These are phyloP conservation scores for Eudorcas thomsonii DNA, from an alignment of 2,113 vertebrate genomes.

Conservation along the genomic window DNA sequence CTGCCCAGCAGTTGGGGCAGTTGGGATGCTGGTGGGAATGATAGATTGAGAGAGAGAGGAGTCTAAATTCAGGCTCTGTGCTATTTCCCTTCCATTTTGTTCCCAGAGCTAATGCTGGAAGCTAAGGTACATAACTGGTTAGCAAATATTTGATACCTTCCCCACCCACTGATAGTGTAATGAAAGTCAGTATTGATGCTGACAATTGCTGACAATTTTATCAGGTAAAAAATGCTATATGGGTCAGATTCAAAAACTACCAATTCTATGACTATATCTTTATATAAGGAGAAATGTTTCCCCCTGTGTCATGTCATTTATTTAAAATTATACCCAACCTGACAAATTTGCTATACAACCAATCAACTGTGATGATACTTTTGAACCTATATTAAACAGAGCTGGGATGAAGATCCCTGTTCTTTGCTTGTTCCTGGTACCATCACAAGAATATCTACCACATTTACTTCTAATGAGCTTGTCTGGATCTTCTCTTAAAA, in stretches of 20 bases:
- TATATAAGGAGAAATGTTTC: neutral
- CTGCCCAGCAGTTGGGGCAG: neutral
- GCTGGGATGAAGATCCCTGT: neutral
- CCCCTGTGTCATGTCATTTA: neutral
- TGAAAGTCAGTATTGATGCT: neutral
- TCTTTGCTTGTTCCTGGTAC: neutral
- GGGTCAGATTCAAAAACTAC: neutral
- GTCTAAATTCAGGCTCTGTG: neutral
- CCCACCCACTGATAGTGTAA: neutral
- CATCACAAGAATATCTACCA: neutral
- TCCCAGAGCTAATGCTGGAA: neutral
- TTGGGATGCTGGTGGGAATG: neutral
- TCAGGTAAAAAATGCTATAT: neutral
- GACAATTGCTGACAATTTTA: neutral
- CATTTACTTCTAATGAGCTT: neutral
- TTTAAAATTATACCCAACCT: neutral
- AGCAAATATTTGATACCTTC: neutral
- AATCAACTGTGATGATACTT: neutral
- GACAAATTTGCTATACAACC: neutral
- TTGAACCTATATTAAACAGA: neutral
- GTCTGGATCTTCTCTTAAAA: neutral
- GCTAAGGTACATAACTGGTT: neutral
- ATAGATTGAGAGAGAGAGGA: neutral
- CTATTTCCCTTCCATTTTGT: neutral
- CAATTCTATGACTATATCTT: neutral